A percentile compares a stretch with the other conserved stretches of the same genome.
These are phyloP conservation scores for Terebella lapidaria DNA, from an alignment of 2,888 invertebrate species.

Conservation along the genomic window DNA sequence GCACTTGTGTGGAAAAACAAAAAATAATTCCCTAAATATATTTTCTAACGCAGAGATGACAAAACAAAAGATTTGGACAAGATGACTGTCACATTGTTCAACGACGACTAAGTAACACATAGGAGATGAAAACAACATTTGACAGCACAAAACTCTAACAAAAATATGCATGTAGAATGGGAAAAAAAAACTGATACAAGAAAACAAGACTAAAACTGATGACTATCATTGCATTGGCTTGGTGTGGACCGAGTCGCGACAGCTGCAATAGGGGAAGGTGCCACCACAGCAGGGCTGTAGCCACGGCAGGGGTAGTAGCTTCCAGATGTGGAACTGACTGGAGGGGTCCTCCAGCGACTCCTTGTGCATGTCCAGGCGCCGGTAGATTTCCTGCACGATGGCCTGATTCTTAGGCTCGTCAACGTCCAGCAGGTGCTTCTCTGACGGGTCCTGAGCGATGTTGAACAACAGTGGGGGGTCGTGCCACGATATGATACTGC, in stretches of 20 bases:
- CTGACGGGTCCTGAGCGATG: conserved; percentile 53
- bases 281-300: conserved; percentile 48
- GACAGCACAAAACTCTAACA: no score
- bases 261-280: conserved; percentile 29
- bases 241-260: background rate
- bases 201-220: background rate
- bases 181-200: background rate
- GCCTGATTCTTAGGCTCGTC: conserved; percentile 24
- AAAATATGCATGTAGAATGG: no score
- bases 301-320: conserved; percentile 40
- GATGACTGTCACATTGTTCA: no score
- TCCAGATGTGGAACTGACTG: conserved; percentile 34
- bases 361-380: background rate
- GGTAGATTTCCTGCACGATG: conserved; percentile 10
- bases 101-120: no score
- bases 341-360: conserved; percentile 15
- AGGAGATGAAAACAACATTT: no score
- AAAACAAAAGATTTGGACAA: no score
- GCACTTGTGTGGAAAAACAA: no score
- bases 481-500: conserved; percentile 37
- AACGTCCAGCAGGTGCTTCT: conserved; percentile 44
- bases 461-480: conserved; percentile 55
- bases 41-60: no score
- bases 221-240: no score
- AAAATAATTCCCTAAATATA: no score